Percentiles rank a stretch among this genome's conserved stretches.
These are phyloP conservation scores for Spodoptera picta DNA, from an alignment of 2,888 invertebrate species.

Conservation along the genomic window DNA sequence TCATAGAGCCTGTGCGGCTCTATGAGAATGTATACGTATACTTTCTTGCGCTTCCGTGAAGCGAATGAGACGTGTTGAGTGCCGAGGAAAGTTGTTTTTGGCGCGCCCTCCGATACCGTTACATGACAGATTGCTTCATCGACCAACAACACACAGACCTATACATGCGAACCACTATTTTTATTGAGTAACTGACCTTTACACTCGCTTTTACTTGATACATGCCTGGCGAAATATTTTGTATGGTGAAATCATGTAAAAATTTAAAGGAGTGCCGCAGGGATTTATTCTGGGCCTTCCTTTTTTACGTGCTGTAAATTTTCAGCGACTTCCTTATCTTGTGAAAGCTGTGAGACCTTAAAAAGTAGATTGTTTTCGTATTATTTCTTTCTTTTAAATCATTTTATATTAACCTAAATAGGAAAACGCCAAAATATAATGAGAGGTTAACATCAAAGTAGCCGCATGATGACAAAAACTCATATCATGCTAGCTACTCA, in stretches of 20 bases:
- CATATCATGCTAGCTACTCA: too few relatives aligned
- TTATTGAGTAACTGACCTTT: constrained; percentile 76
- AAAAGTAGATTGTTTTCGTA: too few relatives aligned
- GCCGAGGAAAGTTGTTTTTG: constrained; percentile 72
- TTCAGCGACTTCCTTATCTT: not conserved
- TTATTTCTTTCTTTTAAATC: too few relatives aligned
- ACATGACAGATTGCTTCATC: constrained; percentile 66
- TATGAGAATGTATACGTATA: too few relatives aligned
- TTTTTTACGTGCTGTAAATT: not conserved
- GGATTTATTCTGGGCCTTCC: constrained; percentile 7
- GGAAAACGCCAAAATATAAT: constrained; percentile 1
- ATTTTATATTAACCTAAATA: too few relatives aligned
- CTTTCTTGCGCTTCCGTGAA: constrained; percentile 69
- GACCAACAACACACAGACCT: constrained; percentile 46
- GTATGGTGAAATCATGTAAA: constrained; percentile 37
- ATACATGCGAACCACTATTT: constrained; percentile 49
- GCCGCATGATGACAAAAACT: constrained; percentile 61
- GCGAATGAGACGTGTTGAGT: constrained; percentile 56
- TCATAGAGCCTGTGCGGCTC: constrained; percentile 53
- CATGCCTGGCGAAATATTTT: constrained; percentile 27
- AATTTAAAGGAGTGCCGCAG: constrained; percentile 14
- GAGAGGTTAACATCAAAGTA: constrained; percentile 39
- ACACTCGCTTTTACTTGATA: constrained; percentile 61
- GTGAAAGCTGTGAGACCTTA: too few relatives aligned
- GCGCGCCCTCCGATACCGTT: constrained; percentile 71